These are phyloP conservation scores for Triops longicaudatus DNA, from an alignment of 1,140 invertebrate genomes.

Conservation along the genomic window DNA sequence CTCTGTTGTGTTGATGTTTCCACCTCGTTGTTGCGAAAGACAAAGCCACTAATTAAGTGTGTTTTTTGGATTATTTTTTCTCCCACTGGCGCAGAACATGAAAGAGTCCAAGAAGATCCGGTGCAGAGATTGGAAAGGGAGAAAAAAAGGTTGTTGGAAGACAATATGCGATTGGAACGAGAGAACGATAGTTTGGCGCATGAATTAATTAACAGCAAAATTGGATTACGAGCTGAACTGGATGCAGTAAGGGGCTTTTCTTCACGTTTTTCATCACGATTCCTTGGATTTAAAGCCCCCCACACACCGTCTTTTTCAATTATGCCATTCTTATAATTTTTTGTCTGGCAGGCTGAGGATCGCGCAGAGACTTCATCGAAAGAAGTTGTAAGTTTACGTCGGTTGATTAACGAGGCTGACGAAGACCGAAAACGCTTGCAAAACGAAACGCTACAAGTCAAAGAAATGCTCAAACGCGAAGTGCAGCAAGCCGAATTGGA, in stretches of 20 bases:
- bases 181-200: conserved; percentile 58
- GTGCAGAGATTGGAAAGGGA: conserved; percentile 49
- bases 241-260: conserved; percentile 42
- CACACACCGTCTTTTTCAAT: conserved; percentile 26
- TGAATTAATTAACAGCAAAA: conserved; percentile 52
- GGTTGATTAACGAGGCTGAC: conserved; percentile 60
- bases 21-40: neutral
- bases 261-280: conserved; percentile 29
- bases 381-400: conserved; percentile 66
- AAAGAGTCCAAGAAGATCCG: conserved; percentile 49
- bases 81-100: conserved; percentile 35
- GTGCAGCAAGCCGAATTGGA: conserved; percentile 64
- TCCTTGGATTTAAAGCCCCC: neutral
- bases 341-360: conserved; percentile 54
- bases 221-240: conserved; percentile 46
- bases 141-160: conserved; percentile 45
- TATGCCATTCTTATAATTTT: conserved; percentile 28
- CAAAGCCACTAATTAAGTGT: neutral
- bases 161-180: conserved; percentile 49
- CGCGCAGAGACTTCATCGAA: conserved; percentile 65
- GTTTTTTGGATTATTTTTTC: conserved; percentile 18
- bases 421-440: conserved; percentile 75
- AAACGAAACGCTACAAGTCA: conserved; percentile 65
- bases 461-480: conserved; percentile 75
- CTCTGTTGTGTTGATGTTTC: neutral